Conservation (phyloP, 2,797 vertebrate species). For the Chrysocyon brachyurus region DNA sequence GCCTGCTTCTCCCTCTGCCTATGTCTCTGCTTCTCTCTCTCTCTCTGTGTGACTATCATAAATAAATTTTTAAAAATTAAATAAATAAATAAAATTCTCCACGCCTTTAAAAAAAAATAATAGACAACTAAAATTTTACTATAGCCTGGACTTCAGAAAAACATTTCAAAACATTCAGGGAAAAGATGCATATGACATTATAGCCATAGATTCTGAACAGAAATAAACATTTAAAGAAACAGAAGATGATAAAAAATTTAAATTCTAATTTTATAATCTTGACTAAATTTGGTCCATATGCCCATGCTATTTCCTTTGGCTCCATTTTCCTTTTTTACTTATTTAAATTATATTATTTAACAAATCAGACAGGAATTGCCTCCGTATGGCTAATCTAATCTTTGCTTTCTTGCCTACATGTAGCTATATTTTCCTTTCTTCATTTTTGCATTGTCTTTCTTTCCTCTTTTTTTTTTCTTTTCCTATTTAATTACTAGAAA, state of each 20-base stretch:
- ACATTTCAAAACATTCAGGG: constrained; percentile 26
- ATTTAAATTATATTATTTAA: constrained; percentile 35
- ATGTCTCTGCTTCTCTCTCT: too few species aligned
- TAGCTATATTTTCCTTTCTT: background rate
- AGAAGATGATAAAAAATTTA: background rate
- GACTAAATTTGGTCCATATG: background rate
- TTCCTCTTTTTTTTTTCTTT: background rate
- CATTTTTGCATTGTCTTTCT: background rate
- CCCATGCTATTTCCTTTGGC: background rate
- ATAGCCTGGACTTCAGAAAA: background rate
- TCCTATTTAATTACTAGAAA: background rate
- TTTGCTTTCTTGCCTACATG: background rate
- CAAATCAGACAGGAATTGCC: background rate
- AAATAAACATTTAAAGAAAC: constrained; percentile 54
- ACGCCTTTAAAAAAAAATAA: background rate
- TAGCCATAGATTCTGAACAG: background rate
- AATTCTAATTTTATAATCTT: background rate
- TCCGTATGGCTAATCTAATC: background rate
- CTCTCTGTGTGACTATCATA: too few species aligned
- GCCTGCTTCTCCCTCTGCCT: too few species aligned
- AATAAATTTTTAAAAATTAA: too few species aligned
- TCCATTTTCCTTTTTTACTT: background rate
- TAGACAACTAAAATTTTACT: background rate
- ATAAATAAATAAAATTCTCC: too few species aligned
- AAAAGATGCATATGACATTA: background rate